A percentile compares a stretch with the other conserved stretches of the same genome.
These are phyloP conservation scores for Corydoras sp. DNA, from an alignment of 2,113 vertebrate species.

Conservation along the genomic window DNA sequence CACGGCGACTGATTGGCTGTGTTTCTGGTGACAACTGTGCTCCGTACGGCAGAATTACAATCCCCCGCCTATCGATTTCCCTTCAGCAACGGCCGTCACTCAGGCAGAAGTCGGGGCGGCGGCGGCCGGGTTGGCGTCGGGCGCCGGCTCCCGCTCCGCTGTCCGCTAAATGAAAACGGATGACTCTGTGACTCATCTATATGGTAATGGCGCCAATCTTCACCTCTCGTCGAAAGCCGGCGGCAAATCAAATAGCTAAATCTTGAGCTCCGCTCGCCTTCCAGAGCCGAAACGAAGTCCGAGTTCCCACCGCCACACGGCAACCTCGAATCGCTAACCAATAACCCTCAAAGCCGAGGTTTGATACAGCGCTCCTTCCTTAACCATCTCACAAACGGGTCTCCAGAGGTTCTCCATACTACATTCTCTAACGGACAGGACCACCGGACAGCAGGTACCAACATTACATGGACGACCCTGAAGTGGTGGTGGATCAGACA, in stretches of 20 bases:
- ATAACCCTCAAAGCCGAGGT: too few relatives aligned
- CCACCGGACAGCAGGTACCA: too few relatives aligned
- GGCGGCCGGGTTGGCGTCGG: conserved; percentile 12
- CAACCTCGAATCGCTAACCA: too few relatives aligned
- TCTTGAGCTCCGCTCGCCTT: conserved; percentile 52
- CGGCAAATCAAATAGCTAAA: conserved; percentile 58
- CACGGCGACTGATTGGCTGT: conserved; percentile 42
- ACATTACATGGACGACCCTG: too few relatives aligned
- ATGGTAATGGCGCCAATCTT: conserved; percentile 63
- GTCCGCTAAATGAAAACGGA: conserved; percentile 61
- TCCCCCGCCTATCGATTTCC: conserved; percentile 64
- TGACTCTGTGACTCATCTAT: conserved; percentile 67
- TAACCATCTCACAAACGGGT: too few relatives aligned
- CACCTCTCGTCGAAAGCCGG: conserved; percentile 52
- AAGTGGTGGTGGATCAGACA: too few relatives aligned
- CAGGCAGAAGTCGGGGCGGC: conserved; percentile 34
- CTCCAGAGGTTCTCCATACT: too few relatives aligned
- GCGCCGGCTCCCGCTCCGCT: conserved; percentile 45
- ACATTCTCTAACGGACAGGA: too few relatives aligned
- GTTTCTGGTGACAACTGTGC: conserved; percentile 47
- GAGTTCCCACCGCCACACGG: conserved; percentile 48
- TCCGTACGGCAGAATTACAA: conserved; percentile 58
- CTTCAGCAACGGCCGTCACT: conserved; percentile 52
- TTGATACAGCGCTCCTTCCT: too few relatives aligned
- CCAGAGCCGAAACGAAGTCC: conserved; percentile 45